These are phyloP conservation scores for Apodemia mormo DNA, from an alignment of 2,888 invertebrate species.

Conservation along the genomic window DNA sequence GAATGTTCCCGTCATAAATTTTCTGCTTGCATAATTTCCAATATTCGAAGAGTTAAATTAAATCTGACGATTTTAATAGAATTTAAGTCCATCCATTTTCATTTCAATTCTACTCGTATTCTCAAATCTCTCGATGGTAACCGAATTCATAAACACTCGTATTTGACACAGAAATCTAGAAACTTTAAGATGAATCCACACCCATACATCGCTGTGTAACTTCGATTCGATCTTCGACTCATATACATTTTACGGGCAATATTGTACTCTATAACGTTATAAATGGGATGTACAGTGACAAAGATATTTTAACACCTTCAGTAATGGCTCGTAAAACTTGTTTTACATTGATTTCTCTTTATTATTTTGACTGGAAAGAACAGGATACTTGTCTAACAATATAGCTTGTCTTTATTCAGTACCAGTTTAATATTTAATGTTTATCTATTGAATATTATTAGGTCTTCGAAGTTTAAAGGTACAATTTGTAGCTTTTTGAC, in stretches of 20 bases:
- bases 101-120: not conserved
- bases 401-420: not conserved
- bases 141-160: not conserved
- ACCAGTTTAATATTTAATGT: no score
- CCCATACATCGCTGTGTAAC: not conserved
- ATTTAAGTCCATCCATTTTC: not conserved
- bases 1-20: constrained; percentile 21
- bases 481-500: no score
- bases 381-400: not conserved
- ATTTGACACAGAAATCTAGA: not conserved
- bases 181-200: not conserved
- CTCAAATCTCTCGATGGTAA: not conserved
- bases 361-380: not conserved
- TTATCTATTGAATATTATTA: no score
- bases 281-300: not conserved
- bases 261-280: not conserved
- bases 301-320: constrained; percentile 6
- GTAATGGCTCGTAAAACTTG: constrained; percentile 4
- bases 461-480: no score
- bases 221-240: not conserved
- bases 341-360: not conserved
- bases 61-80: constrained; percentile 18
- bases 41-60: constrained; percentile 21
- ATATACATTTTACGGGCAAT: not conserved
- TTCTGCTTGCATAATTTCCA: constrained; percentile 25